Percentiles rank a stretch among this genome's conserved stretches.
Conservation (phyloP, 2,888 invertebrate genomes). For the Euspilapteryx auroguttella region DNA sequence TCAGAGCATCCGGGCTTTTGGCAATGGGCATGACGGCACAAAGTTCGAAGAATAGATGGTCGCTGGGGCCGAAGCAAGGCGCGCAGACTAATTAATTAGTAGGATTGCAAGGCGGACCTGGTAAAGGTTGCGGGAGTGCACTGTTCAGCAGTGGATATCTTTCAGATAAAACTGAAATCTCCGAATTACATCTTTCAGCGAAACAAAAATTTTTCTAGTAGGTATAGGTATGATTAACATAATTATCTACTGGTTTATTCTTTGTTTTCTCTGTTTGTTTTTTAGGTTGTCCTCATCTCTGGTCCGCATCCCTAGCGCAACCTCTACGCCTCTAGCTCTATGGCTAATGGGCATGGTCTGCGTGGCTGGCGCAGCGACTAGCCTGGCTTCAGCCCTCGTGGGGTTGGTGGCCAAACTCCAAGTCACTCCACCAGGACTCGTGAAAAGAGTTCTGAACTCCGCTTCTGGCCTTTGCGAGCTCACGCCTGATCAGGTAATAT, state of each 20-base stretch:
- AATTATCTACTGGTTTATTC: neutral
- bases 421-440: constrained; percentile 16
- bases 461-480: constrained; percentile 14
- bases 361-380: constrained; percentile 10
- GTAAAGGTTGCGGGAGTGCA: too few species aligned
- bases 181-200: too few species aligned
- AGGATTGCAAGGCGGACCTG: too few species aligned
- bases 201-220: too few species aligned
- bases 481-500: constrained; percentile 14
- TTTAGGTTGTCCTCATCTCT: constrained; percentile 27
- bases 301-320: constrained; percentile 20
- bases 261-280: neutral
- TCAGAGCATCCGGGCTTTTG: neutral
- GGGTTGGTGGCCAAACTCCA: constrained; percentile 16
- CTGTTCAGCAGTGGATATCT: too few species aligned
- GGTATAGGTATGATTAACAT: neutral
- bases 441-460: constrained; percentile 13
- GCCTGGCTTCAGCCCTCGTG: constrained; percentile 16
- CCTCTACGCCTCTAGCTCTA: constrained; percentile 14
- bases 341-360: constrained; percentile 13
- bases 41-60: too few species aligned
- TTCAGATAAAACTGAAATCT: too few species aligned
- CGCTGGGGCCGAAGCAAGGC: too few species aligned
- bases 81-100: too few species aligned
- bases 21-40: neutral